Conservation (phyloP, 2,797 vertebrate species). For the Gorsachius magnificus region DNA sequence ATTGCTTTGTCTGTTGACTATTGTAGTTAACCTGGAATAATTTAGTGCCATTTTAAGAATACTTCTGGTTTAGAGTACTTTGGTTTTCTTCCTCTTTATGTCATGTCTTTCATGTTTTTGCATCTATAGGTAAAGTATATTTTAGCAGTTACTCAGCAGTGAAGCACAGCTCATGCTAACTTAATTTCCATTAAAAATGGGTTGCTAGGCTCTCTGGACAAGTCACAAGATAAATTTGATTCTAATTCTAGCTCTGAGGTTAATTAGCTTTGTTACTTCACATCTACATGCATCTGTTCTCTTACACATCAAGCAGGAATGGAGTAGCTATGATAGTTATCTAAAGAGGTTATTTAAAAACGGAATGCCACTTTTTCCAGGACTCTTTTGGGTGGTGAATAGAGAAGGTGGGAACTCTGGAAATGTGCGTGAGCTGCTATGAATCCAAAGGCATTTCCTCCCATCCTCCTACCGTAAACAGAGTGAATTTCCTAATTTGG, state of each 20-base stretch:
- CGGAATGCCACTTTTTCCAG: neutral
- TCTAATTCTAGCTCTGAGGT: neutral
- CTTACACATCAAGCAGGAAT: neutral
- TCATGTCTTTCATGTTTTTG: neutral
- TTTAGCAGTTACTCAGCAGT: neutral
- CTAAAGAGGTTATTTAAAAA: neutral
- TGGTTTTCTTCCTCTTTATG: neutral
- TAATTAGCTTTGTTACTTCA: conserved; percentile 7
- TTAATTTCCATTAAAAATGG: neutral
- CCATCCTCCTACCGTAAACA: neutral
- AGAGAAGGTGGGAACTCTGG: neutral
- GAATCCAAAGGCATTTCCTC: neutral
- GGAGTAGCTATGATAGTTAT: neutral
- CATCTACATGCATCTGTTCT: neutral
- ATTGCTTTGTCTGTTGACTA: neutral
- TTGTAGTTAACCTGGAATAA: neutral
- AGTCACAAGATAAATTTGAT: neutral
- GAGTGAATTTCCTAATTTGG: neutral
- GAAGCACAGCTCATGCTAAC: neutral
- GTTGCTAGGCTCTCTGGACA: neutral
- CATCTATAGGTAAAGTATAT: neutral
- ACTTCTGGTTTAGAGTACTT: neutral
- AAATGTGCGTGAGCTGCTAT: neutral
- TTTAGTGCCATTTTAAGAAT: neutral
- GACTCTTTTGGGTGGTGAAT: neutral